Conservation (phyloP, 2,113 vertebrate genomes). For the Bubo bubo region DNA sequence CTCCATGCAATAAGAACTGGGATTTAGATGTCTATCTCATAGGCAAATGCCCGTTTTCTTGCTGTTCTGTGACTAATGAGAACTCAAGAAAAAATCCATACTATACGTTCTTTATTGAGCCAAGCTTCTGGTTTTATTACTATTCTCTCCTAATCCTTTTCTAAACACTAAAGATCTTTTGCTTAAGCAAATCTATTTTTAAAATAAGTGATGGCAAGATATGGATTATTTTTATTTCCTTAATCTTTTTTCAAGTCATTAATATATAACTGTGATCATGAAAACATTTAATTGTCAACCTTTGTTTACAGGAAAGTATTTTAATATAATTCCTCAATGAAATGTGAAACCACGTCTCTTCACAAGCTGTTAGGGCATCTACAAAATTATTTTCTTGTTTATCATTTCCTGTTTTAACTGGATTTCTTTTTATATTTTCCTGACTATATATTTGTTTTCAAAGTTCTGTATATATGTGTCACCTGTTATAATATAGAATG, state of each 20-base stretch:
- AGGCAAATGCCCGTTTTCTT: not conserved
- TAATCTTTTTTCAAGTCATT: not conserved
- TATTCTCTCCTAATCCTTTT: not conserved
- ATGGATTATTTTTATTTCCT: not conserved
- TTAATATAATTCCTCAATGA: not conserved
- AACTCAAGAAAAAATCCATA: not conserved
- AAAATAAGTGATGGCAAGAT: not conserved
- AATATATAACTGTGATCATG: not conserved
- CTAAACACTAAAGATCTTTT: not conserved
- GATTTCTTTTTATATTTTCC: not conserved
- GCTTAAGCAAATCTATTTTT: not conserved
- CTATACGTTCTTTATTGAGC: not conserved
- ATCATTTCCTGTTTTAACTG: not conserved
- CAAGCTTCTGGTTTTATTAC: not conserved
- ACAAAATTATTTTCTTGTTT: not conserved
- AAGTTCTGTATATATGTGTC: not conserved
- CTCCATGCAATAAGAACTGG: not conserved
- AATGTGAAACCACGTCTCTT: not conserved
- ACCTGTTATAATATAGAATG: not conserved
- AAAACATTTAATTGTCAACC: not conserved
- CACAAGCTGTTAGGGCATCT: not conserved
- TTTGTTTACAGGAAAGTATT: not conserved
- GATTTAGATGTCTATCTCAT: not conserved
- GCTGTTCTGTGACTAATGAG: not conserved
- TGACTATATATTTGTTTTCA: not conserved